Conservation (phyloP, 2,888 invertebrate species). For the Sabellastarte sp. region DNA sequence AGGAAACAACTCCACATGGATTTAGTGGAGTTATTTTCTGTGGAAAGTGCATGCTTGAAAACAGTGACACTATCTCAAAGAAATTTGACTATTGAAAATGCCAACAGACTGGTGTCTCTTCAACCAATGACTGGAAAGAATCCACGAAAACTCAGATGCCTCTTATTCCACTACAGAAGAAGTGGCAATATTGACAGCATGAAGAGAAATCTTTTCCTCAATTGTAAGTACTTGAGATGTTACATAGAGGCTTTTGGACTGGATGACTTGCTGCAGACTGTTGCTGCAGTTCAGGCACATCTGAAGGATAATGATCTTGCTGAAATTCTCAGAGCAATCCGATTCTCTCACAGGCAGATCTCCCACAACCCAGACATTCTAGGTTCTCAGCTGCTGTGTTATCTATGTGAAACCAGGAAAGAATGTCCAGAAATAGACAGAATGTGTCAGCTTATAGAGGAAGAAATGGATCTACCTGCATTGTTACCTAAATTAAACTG, state of each 20-base stretch:
- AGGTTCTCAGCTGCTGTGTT: background rate
- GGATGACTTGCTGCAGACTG: background rate
- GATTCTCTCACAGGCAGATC: background rate
- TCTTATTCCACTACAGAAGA: background rate
- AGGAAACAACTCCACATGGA: background rate
- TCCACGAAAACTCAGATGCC: background rate
- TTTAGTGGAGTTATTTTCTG: background rate
- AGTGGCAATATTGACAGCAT: background rate
- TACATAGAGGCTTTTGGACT: background rate
- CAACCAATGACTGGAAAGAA: background rate
- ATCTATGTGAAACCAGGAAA: background rate
- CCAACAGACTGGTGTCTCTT: background rate
- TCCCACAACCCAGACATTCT: background rate
- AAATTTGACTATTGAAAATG: background rate
- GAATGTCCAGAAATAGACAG: background rate
- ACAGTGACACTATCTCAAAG: background rate
- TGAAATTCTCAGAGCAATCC: background rate
- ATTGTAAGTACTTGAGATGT: background rate
- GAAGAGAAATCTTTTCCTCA: background rate
- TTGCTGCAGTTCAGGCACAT: background rate
- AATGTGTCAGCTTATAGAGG: background rate
- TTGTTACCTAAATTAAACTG: background rate
- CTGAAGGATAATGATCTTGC: background rate
- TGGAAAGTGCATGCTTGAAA: background rate
- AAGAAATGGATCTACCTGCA: background rate